These are phyloP conservation scores for Rhynchomys soricoides DNA, from an alignment of 2,113 vertebrate genomes.

Conservation along the genomic window DNA sequence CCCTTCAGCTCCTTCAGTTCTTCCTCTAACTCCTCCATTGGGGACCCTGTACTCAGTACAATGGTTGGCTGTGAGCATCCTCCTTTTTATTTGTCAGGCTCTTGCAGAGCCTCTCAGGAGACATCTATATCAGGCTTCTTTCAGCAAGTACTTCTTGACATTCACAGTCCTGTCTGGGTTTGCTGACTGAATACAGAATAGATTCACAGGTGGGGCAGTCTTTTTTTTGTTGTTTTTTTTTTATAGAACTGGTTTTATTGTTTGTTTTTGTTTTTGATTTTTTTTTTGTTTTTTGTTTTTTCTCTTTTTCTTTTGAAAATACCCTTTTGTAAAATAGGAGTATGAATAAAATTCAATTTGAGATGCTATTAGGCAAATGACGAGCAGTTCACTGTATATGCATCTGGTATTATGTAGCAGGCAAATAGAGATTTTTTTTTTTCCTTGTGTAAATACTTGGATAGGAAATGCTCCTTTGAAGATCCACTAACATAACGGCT, in stretches of 20 bases:
- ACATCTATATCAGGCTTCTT: too few relatives aligned
- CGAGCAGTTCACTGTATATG: not conserved
- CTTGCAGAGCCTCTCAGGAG: too few relatives aligned
- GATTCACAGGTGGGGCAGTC: too few relatives aligned
- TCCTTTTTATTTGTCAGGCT: too few relatives aligned
- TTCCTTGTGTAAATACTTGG: not conserved
- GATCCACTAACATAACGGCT: accelerated
- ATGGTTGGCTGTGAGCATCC: too few relatives aligned
- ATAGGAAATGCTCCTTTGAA: not conserved
- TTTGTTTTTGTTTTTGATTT: too few relatives aligned
- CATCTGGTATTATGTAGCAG: not conserved
- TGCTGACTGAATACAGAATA: too few relatives aligned
- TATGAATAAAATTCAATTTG: not conserved
- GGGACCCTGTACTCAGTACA: too few relatives aligned
- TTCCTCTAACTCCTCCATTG: too few relatives aligned
- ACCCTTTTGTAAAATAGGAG: not conserved
- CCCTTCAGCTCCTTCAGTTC: too few relatives aligned
- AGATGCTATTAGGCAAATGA: not conserved
- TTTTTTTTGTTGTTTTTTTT: not conserved
- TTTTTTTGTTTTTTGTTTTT: not conserved
- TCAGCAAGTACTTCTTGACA: too few relatives aligned
- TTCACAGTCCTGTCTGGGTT: too few relatives aligned
- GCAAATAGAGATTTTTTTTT: not conserved
- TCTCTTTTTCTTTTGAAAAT: not conserved
- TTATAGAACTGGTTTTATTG: not conserved